A percentile compares a stretch with the other conserved stretches of the same genome.
phyloP scores from a whole-genome alignment of 2,888 invertebrate genomes.

The Deilephila porcellus region DNA sequence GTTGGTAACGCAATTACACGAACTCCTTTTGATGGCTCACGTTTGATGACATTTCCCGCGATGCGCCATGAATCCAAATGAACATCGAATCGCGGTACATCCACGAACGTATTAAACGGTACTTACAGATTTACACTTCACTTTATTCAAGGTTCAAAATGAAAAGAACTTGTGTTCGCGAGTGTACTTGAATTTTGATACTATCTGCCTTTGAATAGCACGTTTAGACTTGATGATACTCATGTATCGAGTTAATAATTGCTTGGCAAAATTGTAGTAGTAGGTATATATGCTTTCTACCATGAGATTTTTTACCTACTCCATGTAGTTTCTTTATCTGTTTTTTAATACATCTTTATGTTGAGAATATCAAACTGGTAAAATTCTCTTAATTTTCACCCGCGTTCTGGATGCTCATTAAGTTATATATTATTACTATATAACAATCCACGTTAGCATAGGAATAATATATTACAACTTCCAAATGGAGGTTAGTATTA shows the following conservation, averaged over 20 bases:
- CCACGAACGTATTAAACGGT: background rate
- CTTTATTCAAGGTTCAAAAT: background rate
- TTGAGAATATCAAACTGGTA: too few species aligned
- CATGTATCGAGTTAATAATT: background rate
- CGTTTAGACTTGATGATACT: background rate
- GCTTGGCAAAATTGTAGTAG: background rate
- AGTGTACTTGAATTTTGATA: background rate
- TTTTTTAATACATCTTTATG: too few species aligned
- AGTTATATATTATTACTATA: too few species aligned
- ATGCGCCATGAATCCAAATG: conserved; percentile 44
- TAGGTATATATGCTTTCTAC: too few species aligned
- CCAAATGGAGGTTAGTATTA: too few species aligned
- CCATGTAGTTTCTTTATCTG: too few species aligned
- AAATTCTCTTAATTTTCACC: too few species aligned
- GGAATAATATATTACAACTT: too few species aligned
- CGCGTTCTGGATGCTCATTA: too few species aligned
- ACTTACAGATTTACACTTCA: conserved; percentile 10
- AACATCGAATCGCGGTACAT: conserved; percentile 18
- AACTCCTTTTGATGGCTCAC: conserved; percentile 46
- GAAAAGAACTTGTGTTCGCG: background rate
- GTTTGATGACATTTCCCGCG: conserved; percentile 43
- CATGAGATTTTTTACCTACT: too few species aligned
- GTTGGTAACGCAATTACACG: conserved; percentile 44
- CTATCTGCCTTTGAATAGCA: background rate
- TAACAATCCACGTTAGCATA: too few species aligned